Evolutionary conservation across 2,888 invertebrate species (phyloP), one percentile per base, ranked within the genome.

Genomic region (Apocheima hispidaria): DNA sequence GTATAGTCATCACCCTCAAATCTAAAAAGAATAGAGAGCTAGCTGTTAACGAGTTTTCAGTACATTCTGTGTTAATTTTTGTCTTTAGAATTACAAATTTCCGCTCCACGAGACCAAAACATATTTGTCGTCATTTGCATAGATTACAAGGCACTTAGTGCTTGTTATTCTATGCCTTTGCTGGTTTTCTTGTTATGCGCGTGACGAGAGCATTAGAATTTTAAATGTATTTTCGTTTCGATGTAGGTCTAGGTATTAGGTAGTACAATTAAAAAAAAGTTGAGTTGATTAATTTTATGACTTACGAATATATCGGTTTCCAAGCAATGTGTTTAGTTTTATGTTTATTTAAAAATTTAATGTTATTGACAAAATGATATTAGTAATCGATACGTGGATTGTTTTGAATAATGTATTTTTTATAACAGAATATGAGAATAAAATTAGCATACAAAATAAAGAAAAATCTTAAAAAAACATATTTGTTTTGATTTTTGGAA

Each of bases 71-170:
- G 7, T 36, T 7, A 14, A 36, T 3, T n/a, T 2, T n/a, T 33
- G 33, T 16, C 5, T 36, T 36, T 36, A 16, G 2, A n/a, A 14
- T 23, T 40, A 21, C 2, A 16, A 16, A 26, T 7, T 43, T 43
- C 43, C 5, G 9, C 7, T 43, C 1, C n/a, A 4, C 43, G 26
- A 43, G 41, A 23, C n/a, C 21, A 21, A 18, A 4, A 41, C 21
- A 26, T 26, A 43, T 43, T 43, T 43, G 20, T 41, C 20, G 26
- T 43, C 43, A 43, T 43, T 43, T 43, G 14, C 43, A 43, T 43
- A 43, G 43, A 43, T 41, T 21, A 26, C 41, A 43, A 43, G 23
- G 41, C n/a, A 14, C 9, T 26, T 26, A 14, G 14, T 26, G 14
- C 4, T 43, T 26, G 43, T n/a, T 43, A 14, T 26, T 23, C n/a